Base-by-base conservation (phyloP, 2,113 vertebrate genomes). In the Ranitomeya variabilis region DNA sequence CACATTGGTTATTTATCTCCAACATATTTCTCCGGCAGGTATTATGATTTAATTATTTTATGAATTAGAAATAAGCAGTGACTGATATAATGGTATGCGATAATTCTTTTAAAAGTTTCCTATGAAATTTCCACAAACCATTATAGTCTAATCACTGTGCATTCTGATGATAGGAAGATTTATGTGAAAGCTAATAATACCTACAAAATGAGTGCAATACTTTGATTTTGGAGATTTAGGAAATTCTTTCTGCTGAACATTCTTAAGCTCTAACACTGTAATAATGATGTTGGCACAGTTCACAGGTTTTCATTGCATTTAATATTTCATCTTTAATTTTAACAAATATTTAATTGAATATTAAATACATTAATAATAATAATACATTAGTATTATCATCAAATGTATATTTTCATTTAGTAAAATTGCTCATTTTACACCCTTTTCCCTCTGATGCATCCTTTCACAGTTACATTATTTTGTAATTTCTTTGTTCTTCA, bases 71-170 rank as follows among this genome's bases (percentile, higher is more conserved):
- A 67, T 66, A 67, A 83, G 80, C 54, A 74, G n/a, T 45, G 9
- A 76, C 37, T 76, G 66, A 87, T 82, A 74, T 81, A 87, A 87
- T 59, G 57, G 19, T 10, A 26, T 51, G 78, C 78, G 74, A 45
- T 87, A 87, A 87, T 82, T 87, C 86, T 73, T 59, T 87, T 66
- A 82, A 87, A 54, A 60, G 66, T 13, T 82, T 74, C 52, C 26
- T 52, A 74, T 82, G 66, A 88, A 88, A 88, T 74, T 83, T 82
- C 55, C 66, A 21, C 86, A 82, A 73, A 59, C 79, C 31, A 82
- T 83, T 88, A 88, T 19, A 60, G 12, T 74, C 55, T 62, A 83
- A 88, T 88, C 86, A 88, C 31, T 54, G n/a, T 82, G 78, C 57
- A 54, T 62, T 51, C 57, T 83, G 21, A 74, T 74, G 66, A 81